Conservation (phyloP, 2,888 invertebrate species). For the Sarcophaga carnaria region DNA sequence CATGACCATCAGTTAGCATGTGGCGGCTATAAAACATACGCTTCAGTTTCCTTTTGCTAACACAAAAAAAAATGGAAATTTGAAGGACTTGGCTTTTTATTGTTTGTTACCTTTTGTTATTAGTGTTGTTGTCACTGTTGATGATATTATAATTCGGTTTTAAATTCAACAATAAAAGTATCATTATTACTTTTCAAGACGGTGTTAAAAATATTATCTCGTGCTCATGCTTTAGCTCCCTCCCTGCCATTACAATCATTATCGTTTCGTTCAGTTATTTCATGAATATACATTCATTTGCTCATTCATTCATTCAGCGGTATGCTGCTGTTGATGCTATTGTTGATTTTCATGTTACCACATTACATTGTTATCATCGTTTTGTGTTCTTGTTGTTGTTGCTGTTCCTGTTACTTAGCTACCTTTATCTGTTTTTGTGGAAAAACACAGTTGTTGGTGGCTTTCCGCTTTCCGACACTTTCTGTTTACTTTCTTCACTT, state of each 20-base stretch:
- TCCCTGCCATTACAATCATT: conserved; percentile 33
- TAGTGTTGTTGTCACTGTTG: not conserved
- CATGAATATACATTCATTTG: not conserved
- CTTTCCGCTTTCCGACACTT: conserved; percentile 62
- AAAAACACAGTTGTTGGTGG: conserved; percentile 59
- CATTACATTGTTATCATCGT: conserved; percentile 1
- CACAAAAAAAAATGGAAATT: not conserved
- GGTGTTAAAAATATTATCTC: conserved; percentile 68
- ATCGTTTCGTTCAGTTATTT: conserved; percentile 11
- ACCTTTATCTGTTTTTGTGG: conserved; percentile 54
- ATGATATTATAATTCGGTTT: conserved; percentile 60
- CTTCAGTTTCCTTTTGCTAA: conserved; percentile 25
- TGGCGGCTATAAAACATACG: conserved; percentile 51
- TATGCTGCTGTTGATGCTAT: conserved; percentile 13
- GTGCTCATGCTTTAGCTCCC: conserved; percentile 45
- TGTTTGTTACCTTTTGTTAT: conserved; percentile 38
- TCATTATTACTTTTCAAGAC: conserved; percentile 79
- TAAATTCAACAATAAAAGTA: conserved; percentile 79
- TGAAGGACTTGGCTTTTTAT: conserved; percentile 53
- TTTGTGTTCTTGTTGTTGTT: not conserved
- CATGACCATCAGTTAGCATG: not conserved
- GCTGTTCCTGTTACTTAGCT: conserved; percentile 24
- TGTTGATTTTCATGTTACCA: conserved; percentile 16
- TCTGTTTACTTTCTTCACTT: conserved; percentile 40
- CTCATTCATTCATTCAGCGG: too few species aligned